Base-by-base conservation (phyloP, 2,888 invertebrate species). In the Platycheirus rosarum region DNA sequence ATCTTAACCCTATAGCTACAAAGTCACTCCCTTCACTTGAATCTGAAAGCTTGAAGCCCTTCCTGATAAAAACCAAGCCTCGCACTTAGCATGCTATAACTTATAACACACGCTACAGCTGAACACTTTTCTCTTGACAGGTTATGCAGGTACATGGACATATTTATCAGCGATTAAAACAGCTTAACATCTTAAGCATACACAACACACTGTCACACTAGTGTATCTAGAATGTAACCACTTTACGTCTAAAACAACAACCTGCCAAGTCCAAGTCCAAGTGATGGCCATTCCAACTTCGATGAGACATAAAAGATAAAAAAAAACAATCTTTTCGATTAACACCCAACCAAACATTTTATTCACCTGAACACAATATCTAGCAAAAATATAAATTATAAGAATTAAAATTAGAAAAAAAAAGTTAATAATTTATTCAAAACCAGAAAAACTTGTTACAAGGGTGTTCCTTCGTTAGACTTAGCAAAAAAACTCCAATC, bases 381-480 rank as follows among this genome's bases (percentile, higher is more conserved):
- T 37, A 73, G 68, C 62, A 18, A 78, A 68, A 51, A 57, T 63
- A 48, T 46, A 63, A 63, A 63, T 60, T 60, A 60, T 63, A 63
- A 53, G 55, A 46, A 70, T 18, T 20, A 4, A 40, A 14, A 68
- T 63, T 23, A 77, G 57, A 60, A 23, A 53, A 55, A 23, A 32
- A 14, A 13, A 63, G 44, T 49, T 26, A 40, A 57, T 73, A 82
- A 82, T 82, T 77, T 77, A 82, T 82, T 82, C 68, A 44, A 82
- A 82, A 82, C 82, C 77, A 82, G 82, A 82, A 82, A 77, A 82
- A 82, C 82, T 71, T 44, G 82, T 82, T 77, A 77, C 77, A 82
- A 82, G 82, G 82, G 82, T 73, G 82, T 82, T 82, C 82, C 82
- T 73, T 77, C 68, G 76, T 70, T 62, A 60, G 62, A 68, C 53